Base-by-base conservation (phyloP, 2,797 vertebrate genomes). In the Coranthus polyacanthus region DNA sequence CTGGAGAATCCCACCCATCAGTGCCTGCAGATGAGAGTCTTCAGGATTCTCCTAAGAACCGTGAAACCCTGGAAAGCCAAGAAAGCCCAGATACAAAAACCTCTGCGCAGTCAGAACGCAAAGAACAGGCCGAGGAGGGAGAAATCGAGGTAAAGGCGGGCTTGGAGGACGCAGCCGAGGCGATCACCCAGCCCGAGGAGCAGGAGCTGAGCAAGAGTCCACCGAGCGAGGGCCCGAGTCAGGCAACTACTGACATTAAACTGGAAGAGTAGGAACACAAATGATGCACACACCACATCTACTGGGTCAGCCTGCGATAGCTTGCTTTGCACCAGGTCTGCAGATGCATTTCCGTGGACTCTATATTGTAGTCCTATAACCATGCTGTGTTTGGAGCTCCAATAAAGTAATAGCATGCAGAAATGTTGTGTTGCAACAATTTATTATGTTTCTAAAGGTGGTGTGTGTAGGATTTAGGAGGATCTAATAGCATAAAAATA, bases 361-460 rank as follows among this genome's bases (percentile, higher is more conserved):
- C 22, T 7, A 37, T 44, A 7, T 5, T 52, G 34, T 21, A 55
- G 12, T 52, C 8, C 16, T 47, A n/a, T 46, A 57, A 68, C 29
- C 56, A 15, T 11, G 20, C 36, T 43, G 38, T 73, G 12, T 64
- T 67, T 82, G 78, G 58, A 79, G 84, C 76, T 68, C 72, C 79
- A 93, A 90, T 89, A 89, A 92, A 91, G 63, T 78, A 68, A 43
- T 22, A 63, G 61, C 64, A 76, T 73, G 12, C 62, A 17, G 72
- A 82, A 84, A 76, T 13, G 2, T 15, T 21, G 17, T 20, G 12
- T 45, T 21, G 2, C 11, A 21, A 6, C 12, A 8, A 36, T 12
- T 0, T 36, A 36, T 36, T 36, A 4, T 36, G n/a, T n/a, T n/a
- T n/a, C n/a, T n/a, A n/a, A n/a, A n/a, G n/a, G n/a, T n/a, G n/a